Conservation (phyloP, 2,888 invertebrate species). For the Xanthia togata region DNA sequence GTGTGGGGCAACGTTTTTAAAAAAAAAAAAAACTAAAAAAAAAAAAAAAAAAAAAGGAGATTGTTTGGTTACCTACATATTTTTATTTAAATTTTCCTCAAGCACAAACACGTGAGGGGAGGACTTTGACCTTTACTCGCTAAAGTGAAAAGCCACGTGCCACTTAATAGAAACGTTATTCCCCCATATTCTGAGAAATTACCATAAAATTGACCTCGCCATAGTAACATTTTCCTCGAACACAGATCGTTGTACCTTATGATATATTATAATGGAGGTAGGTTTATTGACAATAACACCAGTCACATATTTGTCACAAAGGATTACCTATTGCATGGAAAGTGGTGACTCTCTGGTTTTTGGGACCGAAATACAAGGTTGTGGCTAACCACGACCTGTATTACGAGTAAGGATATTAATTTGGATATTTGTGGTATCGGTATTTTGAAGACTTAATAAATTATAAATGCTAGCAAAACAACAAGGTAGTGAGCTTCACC, state of each 20-base stretch:
- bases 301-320: slow-evolving; percentile 3
- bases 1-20: too few species aligned
- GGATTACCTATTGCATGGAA: not conserved
- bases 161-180: slow-evolving; percentile 38
- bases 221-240: slow-evolving; percentile 17
- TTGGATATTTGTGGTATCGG: not conserved
- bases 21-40: too few species aligned
- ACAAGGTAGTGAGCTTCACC: not conserved
- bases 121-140: not conserved
- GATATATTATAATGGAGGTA: not conserved
- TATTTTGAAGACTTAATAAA: not conserved
- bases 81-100: not conserved
- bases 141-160: slow-evolving; percentile 13
- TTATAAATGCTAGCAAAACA: not conserved
- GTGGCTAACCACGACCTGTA: too few species aligned
- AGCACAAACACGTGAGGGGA: not conserved
- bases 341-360: not conserved
- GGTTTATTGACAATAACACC: not conserved
- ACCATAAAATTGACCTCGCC: slow-evolving; percentile 49
- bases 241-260: not conserved
- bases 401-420: not conserved
- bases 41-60: too few species aligned
- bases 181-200: slow-evolving; percentile 48
- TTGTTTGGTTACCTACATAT: not conserved
- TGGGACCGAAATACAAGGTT: not conserved